Conservation (phyloP, 2,888 invertebrate genomes). For the Prosapia bicincta region DNA sequence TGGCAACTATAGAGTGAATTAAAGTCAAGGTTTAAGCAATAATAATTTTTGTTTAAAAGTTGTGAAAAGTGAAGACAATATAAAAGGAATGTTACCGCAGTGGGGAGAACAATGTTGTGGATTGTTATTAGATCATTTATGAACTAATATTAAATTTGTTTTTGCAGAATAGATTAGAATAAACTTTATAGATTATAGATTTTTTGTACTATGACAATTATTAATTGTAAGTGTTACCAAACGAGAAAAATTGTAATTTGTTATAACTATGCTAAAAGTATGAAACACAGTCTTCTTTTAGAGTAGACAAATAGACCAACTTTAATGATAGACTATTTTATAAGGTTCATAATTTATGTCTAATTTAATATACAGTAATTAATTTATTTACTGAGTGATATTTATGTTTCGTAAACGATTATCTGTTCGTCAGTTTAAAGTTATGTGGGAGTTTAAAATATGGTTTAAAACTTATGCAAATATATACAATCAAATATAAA, state of each 20-base stretch:
- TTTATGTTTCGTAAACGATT: too few species aligned
- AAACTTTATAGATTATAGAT: slow-evolving; percentile 19
- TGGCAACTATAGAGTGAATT: neutral
- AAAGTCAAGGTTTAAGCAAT: slow-evolving; percentile 26
- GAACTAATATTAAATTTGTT: slow-evolving; percentile 19
- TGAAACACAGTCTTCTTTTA: slow-evolving; percentile 14
- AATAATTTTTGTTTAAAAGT: slow-evolving; percentile 11
- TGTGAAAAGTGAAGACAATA: slow-evolving; percentile 3
- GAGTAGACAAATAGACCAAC: too few species aligned
- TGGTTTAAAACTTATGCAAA: too few species aligned
- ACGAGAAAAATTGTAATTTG: slow-evolving; percentile 7
- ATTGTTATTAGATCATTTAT: slow-evolving; percentile 3
- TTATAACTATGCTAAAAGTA: neutral
- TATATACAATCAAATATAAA: too few species aligned
- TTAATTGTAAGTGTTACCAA: slow-evolving; percentile 22
- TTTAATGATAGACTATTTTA: too few species aligned
- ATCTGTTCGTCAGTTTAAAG: too few species aligned
- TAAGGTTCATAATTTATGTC: too few species aligned
- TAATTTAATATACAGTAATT: too few species aligned
- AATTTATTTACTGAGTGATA: too few species aligned
- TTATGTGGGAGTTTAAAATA: too few species aligned
- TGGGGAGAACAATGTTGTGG: neutral
- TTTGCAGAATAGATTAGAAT: slow-evolving; percentile 18
- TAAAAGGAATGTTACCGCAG: neutral
- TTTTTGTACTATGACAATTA: slow-evolving; percentile 23